Evolutionary conservation across 2,888 invertebrate species (phyloP).

Genomic region (Drosophila aldrichi): DNA sequence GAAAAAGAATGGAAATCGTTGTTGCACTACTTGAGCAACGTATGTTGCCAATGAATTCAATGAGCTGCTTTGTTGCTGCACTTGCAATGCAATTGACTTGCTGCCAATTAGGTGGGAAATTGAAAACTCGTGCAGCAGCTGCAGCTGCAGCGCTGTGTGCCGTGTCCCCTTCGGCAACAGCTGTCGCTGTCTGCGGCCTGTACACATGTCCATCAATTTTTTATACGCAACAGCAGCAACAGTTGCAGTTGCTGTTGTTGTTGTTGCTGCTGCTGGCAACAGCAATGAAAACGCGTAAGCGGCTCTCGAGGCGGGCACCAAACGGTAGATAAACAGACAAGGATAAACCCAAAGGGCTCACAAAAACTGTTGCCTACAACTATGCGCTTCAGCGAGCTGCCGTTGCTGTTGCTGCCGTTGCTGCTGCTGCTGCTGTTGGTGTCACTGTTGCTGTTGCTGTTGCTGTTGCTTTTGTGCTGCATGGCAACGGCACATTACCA

Average conservation of each 20-base stretch:
- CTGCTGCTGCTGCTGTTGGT: not conserved
- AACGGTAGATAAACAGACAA: constrained; percentile 65
- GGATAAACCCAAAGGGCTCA: constrained; percentile 43
- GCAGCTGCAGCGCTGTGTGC: constrained; percentile 22
- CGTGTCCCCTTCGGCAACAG: constrained; percentile 26
- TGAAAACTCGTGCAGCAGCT: constrained; percentile 48
- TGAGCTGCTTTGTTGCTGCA: constrained; percentile 24
- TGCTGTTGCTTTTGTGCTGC: constrained; percentile 35
- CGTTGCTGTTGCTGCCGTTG: constrained; percentile 20
- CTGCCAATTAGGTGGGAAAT: constrained; percentile 70
- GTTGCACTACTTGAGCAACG: not conserved
- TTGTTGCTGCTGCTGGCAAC: constrained; percentile 61
- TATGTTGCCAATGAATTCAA: constrained; percentile 3
- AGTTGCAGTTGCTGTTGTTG: constrained; percentile 16
- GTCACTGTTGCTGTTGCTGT: constrained; percentile 6
- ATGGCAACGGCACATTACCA: constrained; percentile 74
- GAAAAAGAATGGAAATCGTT: constrained; percentile 9
- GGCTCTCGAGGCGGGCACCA: constrained; percentile 43
- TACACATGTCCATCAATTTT: constrained; percentile 71
- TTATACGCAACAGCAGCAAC: constrained; percentile 41
- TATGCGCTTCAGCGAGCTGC: constrained; percentile 28
- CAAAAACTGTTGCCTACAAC: constrained; percentile 54
- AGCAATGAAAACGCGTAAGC: constrained; percentile 66
- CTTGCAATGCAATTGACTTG: constrained; percentile 56
- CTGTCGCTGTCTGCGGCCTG: constrained; percentile 38